phyloP scores from a whole-genome alignment of 2,888 invertebrate species.

The Dermolepida albohirtum region DNA sequence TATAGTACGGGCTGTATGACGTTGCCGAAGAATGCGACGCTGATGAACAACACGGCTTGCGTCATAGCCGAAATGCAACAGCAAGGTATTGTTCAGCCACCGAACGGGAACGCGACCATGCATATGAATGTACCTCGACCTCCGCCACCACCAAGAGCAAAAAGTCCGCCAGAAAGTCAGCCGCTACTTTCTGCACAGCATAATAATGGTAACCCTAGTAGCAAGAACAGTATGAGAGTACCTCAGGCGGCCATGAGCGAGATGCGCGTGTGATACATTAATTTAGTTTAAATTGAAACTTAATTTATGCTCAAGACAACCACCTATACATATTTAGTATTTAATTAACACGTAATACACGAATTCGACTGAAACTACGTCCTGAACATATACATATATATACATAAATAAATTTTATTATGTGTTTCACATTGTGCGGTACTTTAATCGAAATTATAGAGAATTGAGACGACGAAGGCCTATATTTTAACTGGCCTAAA shows the following conservation, averaged over 20 bases:
- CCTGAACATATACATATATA: slow-evolving; percentile 14
- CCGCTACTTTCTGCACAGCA: slow-evolving; percentile 66
- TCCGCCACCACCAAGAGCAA: slow-evolving; percentile 69
- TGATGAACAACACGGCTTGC: slow-evolving; percentile 66
- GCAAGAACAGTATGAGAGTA: slow-evolving; percentile 71
- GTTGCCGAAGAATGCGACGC: slow-evolving; percentile 71
- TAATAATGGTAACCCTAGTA: slow-evolving; percentile 57
- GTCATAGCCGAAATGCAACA: slow-evolving; percentile 71
- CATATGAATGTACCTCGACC: slow-evolving; percentile 70
- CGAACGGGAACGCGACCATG: slow-evolving; percentile 71
- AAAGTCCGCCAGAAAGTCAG: slow-evolving; percentile 71
- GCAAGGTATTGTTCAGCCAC: slow-evolving; percentile 71
- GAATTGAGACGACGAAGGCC: slow-evolving; percentile 15
- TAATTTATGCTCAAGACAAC: slow-evolving; percentile 37
- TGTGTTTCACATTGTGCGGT: slow-evolving; percentile 39
- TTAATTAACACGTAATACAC: slow-evolving; percentile 27
- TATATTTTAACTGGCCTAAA: slow-evolving; percentile 37
- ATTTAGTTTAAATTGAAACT: slow-evolving; percentile 38
- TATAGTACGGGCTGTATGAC: slow-evolving; percentile 67
- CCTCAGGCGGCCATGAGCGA: slow-evolving; percentile 89
- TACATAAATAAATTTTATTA: slow-evolving; percentile 18
- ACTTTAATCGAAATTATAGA: slow-evolving; percentile 18
- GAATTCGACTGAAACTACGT: slow-evolving; percentile 34
- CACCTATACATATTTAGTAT: slow-evolving; percentile 37
- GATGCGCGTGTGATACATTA: slow-evolving; percentile 85